These are phyloP conservation scores for Cephus runcator DNA, from an alignment of 2,888 invertebrate species.

Conservation along the genomic window DNA sequence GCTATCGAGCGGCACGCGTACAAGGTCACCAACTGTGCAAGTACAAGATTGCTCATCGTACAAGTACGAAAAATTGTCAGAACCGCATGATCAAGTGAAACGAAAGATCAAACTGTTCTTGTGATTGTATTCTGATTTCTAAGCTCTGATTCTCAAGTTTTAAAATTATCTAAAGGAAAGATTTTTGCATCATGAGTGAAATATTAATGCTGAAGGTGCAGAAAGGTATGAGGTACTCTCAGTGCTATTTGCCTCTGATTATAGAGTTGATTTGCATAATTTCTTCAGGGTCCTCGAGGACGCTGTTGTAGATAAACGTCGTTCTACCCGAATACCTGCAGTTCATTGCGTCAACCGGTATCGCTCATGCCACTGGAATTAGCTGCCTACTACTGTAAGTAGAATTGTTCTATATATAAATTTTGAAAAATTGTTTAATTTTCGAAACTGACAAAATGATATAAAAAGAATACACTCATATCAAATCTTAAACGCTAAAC, in stretches of 20 bases:
- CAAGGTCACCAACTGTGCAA: slow-evolving; percentile 7
- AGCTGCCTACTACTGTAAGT: neutral
- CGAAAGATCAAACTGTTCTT: neutral
- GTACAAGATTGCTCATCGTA: neutral
- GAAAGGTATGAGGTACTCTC: neutral
- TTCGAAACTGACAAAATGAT: neutral
- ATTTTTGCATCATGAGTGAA: neutral
- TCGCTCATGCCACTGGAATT: neutral
- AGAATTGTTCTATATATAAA: neutral
- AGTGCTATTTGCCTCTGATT: neutral
- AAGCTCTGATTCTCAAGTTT: neutral
- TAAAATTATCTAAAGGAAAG: neutral
- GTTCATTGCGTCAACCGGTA: neutral
- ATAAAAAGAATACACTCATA: no score
- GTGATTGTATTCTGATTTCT: neutral
- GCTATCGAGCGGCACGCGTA: slow-evolving; percentile 26
- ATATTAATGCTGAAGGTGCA: neutral
- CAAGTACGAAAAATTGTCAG: neutral
- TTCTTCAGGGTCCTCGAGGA: neutral
- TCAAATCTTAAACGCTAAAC: neutral
- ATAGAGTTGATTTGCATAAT: neutral
- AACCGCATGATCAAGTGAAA: neutral
- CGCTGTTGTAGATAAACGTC: neutral
- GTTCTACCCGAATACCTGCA: neutral
- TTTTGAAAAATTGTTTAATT: neutral